phyloP scores from a whole-genome alignment of 2,888 invertebrate genomes.

The Artemia sp. region DNA sequence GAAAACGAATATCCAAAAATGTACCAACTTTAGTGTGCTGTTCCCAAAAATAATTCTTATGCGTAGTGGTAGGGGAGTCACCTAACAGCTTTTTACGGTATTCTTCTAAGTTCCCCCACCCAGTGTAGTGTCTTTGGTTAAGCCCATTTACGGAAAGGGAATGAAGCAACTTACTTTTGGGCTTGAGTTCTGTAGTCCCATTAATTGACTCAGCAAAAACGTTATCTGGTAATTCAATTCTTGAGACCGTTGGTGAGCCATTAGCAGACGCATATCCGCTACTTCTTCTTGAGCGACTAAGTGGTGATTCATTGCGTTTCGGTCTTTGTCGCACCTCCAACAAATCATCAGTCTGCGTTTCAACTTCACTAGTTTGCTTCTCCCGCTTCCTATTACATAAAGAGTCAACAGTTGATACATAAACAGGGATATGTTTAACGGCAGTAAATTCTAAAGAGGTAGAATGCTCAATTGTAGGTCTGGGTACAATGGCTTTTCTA shows the following conservation, averaged over 20 bases:
- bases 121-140: no score
- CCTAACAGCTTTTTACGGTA: no score
- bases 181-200: no score
- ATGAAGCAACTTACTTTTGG: no score
- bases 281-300: conserved; percentile 6
- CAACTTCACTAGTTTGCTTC: conserved; percentile 7
- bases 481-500: neutral
- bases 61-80: no score
- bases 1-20: no score
- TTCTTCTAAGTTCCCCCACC: no score
- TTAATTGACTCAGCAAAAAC: neutral
- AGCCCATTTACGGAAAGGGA: no score
- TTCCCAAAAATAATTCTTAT: no score
- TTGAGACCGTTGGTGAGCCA: neutral
- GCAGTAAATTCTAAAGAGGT: neutral
- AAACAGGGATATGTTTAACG: conserved; percentile 6
- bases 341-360: conserved; percentile 10
- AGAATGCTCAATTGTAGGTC: neutral
- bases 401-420: neutral
- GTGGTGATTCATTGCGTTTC: conserved; percentile 2
- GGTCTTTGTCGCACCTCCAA: conserved; percentile 5
- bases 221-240: conserved; percentile 2
- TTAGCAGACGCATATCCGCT: conserved; percentile 9
- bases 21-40: no score
- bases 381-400: neutral